Conservation (phyloP, 2,888 invertebrate species). For the Meiosimyza decipiens region DNA sequence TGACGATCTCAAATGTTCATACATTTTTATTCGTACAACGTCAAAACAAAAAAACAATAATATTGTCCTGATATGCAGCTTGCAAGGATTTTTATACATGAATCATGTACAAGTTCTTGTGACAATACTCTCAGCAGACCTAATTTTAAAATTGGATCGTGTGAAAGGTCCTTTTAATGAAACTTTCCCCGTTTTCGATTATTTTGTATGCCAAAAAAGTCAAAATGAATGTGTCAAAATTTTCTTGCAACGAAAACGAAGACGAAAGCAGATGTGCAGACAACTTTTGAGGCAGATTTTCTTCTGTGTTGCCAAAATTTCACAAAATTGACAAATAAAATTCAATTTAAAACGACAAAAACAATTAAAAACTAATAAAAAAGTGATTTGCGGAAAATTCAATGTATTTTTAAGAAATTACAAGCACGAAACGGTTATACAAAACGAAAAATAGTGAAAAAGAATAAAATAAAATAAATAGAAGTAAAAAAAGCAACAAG, state of each 20-base stretch:
- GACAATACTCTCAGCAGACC: too few species aligned
- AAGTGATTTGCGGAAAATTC: slow-evolving; percentile 27
- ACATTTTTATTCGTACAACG: too few species aligned
- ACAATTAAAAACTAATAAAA: slow-evolving; percentile 12
- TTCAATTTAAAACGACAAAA: slow-evolving; percentile 29
- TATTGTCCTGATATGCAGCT: too few species aligned
- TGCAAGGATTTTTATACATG: too few species aligned
- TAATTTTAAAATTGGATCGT: too few species aligned
- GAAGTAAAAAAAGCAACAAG: slow-evolving; percentile 24
- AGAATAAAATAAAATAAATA: slow-evolving; percentile 18
- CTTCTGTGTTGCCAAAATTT: slow-evolving; percentile 35
- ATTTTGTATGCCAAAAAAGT: not conserved
- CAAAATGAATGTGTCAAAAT: not conserved
- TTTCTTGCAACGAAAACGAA: slow-evolving; percentile 24
- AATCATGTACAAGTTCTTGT: too few species aligned
- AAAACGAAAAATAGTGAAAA: slow-evolving; percentile 16
- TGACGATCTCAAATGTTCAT: too few species aligned
- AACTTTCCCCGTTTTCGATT: too few species aligned
- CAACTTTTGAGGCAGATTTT: slow-evolving; percentile 24
- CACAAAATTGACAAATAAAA: slow-evolving; percentile 31
- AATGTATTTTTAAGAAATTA: slow-evolving; percentile 28
- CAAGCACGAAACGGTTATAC: not conserved
- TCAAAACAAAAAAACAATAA: too few species aligned
- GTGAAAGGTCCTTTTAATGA: too few species aligned
- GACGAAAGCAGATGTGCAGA: slow-evolving; percentile 13